Base-by-base conservation (phyloP, 1,140 invertebrate species). In the Drosophila baimaii region DNA sequence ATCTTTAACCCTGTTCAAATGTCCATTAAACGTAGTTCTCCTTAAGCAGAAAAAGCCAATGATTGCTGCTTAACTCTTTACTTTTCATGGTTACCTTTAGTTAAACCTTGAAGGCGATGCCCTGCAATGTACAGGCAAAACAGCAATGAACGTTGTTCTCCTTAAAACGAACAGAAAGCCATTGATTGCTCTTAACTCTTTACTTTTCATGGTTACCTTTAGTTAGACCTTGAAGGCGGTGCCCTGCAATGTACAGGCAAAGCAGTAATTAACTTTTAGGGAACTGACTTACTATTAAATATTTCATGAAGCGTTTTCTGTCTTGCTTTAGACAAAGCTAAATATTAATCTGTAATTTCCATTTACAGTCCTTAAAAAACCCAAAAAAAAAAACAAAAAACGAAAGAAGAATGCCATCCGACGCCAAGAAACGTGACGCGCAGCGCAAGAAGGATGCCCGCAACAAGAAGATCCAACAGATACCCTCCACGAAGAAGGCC, bases 381-480 rank as follows among this genome's bases (percentile, higher is more conserved):
- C n/a, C n/a, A 5, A 51, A 8, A 51, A 29, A 12, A 19, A 49
- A 13, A n/a, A 6, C 0, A n/a, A 8, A 51, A 33, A 54, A 10
- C 13, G 2, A 15, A 21, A 21, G 29, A 79, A 79, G n/a, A 27
- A 89, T 89, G 84, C 75, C 84, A 43, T 89, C 84, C 44, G 81
- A 80, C 63, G 64, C 98, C 3, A 99, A 99, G 93, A 99, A 99
- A 94, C 97, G 98, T 86, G 95, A 98, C 92, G 97, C 98, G 92
- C 96, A 97, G 86, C 98, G 98, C 93, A 99, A 99, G 93, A 99
- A 99, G 92, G 98, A 98, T 83, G 97, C 97, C 27, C 94, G 96
- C 81, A 95, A 94, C 73, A 95, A 95, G 77, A 96, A 95, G 80
- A 94, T 95, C 83, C 92, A 93, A 74, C 93, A 93, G 52, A 83